Evolutionary conservation across 2,797 vertebrate species (phyloP), one percentile per base, ranked within the genome.

Genomic region (Momotus momota): DNA sequence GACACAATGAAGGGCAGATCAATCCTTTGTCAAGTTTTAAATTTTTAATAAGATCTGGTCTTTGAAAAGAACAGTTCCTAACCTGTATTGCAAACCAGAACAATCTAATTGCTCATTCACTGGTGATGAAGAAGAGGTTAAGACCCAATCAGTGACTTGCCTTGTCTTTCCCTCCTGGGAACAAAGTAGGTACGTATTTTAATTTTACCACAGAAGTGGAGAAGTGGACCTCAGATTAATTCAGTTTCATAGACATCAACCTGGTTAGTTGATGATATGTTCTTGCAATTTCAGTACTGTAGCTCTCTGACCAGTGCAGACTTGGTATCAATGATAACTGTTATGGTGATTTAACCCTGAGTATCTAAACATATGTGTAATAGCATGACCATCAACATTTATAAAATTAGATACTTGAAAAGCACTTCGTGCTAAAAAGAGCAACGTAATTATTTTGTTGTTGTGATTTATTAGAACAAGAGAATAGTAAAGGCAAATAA

Each of bases 61-160:
- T 91, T 95, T 96, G 95, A 87, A 96, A 93, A 78, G 49, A 89
- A 62, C 74, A 31, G 29, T 66, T 95, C 48, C 45, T 90, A 84
- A 67, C 62, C 73, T 71, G 57, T 84, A 71, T 62, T 67, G 64
- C 8, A 4, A 70, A 87, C 45, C 52, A 86, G 80, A 97, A 90
- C 61, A 73, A 45, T 81, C 70, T 66, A 55, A 71, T 81, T 86
- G 51, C 51, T 86, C 58, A n/a, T 72, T 93, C 84, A 64, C 33
- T 81, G 69, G 31, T 55, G 85, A 64, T 6, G 6, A 85, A 69
- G 71, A 82, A 86, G 31, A 57, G 43, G 61, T 20, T 51, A 64
- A 79, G 48, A 46, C 73, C 25, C 17, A 48, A 6, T 64, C 73
- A 74, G 60, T 77, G 27, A 23, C 57, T 85, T 66, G 43, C 71